Base-by-base conservation (phyloP, 2,113 vertebrate species). In the Tenebrosternarchus preto region DNA sequence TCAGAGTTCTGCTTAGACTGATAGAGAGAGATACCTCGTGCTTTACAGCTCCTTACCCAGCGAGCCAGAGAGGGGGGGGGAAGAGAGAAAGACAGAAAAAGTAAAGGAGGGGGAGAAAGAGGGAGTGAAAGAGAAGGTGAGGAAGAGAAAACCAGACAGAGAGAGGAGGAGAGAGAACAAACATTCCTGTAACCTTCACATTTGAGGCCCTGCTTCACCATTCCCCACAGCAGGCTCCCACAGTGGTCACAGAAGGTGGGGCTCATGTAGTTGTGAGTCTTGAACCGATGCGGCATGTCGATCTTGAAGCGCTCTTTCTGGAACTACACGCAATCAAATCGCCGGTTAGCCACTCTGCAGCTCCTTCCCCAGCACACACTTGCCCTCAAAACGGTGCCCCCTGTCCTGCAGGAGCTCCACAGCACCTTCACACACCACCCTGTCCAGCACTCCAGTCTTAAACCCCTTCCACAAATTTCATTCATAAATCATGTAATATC, bases 261-360 rank as follows among this genome's bases (percentile, higher is more conserved):
- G 89, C 98, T 99, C 96, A 98, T 99, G 90, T 98, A 99, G 92
- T 98, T 99, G 92, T 99, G 81, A 75, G 88, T 94, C 87, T 94
- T 96, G 91, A 99, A 98, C 79, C 98, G 94, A 82, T 99, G 98
- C 0, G 98, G 97, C 96, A 99, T 98, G 90, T 99, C 98, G 1
- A 99, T 99, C 83, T 99, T 96, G 91, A 99, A 98, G n/a, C 97
- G 93, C 87, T 99, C 98, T 92, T 99, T 99, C 90, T 99, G 97
- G 90, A 99, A 99, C 98, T 99, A 91, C 61, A 50, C 53, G 85
- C 72, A 80, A 12, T 88, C 80, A 84, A 9, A 50, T 12, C 43
- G 61, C 87, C 36, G 67, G 56, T 68, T 63, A 22, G n/a, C 31
- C 33, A 36, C 33, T n/a, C n/a, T n/a, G n/a, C n/a, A n/a, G n/a